Percentiles rank a stretch among this genome's conserved stretches.
Evolutionary conservation across 2,113 vertebrate genomes (phyloP).

Genomic region (Cnemophilus loriae): DNA sequence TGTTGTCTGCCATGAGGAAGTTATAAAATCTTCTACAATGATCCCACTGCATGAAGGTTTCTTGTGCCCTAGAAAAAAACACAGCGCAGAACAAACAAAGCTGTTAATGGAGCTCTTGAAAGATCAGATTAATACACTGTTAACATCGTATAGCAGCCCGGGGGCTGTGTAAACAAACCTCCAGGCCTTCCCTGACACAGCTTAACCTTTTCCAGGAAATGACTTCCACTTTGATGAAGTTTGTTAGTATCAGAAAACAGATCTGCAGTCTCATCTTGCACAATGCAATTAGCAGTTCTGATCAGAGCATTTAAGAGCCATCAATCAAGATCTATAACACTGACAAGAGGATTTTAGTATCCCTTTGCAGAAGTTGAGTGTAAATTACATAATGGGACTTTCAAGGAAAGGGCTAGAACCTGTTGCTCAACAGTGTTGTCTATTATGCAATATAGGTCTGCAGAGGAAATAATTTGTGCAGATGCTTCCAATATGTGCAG

Average conservation of each 20-base stretch:
- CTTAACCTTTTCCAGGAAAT: conserved; percentile 29
- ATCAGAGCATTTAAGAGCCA: conserved; percentile 8
- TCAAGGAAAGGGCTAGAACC: not conserved
- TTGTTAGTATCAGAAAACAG: not conserved
- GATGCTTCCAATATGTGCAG: not conserved
- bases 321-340: conserved; percentile 10
- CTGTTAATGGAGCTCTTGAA: not conserved
- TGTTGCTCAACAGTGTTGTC: not conserved
- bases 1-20: conserved; percentile 99
- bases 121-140: not conserved
- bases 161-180: conserved; percentile 1
- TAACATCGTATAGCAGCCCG: not conserved
- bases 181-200: not conserved
- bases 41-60: conserved; percentile 99
- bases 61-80: conserved; percentile 83
- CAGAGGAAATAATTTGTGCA: not conserved
- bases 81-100: not conserved
- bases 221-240: not conserved
- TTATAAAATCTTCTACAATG: conserved; percentile 97
- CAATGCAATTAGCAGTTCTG: not conserved
- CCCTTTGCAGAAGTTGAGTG: not conserved
- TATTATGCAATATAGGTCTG: not conserved
- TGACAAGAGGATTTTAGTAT: not conserved
- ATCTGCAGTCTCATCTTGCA: conserved; percentile 13
- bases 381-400: not conserved